Conservation (phyloP, 2,797 vertebrate genomes). For the Odontamblyopus rebecca region DNA sequence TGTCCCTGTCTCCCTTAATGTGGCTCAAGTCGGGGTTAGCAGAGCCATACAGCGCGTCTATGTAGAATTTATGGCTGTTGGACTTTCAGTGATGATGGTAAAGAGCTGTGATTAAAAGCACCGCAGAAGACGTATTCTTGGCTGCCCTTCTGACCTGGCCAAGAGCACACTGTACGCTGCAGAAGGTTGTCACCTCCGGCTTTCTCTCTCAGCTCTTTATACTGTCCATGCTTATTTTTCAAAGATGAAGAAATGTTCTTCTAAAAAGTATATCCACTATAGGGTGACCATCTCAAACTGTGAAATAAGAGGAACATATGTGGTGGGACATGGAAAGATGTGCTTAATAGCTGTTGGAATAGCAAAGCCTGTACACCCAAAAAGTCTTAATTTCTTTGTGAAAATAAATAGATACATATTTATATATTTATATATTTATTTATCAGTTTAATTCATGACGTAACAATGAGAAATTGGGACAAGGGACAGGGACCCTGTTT, state of each 20-base stretch:
- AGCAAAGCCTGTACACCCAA: too few relatives aligned
- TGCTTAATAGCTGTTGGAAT: too few relatives aligned
- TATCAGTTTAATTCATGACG: too few relatives aligned
- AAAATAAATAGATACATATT: too few relatives aligned
- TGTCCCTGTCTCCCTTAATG: slow-evolving; percentile 47
- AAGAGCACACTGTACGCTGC: slow-evolving; percentile 59
- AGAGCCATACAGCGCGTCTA: slow-evolving; percentile 59
- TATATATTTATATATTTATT: too few relatives aligned
- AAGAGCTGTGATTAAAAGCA: slow-evolving; percentile 78
- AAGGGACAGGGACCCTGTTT: too few relatives aligned
- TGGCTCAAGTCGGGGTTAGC: slow-evolving; percentile 60
- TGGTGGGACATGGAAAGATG: neutral
- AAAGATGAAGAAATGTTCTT: neutral
- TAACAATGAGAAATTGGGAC: too few relatives aligned
- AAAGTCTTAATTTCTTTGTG: too few relatives aligned
- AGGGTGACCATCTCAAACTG: too few relatives aligned
- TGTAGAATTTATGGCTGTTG: slow-evolving; percentile 72
- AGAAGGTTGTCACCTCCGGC: slow-evolving; percentile 44
- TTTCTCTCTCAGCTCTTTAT: slow-evolving; percentile 25
- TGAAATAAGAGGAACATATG: too few relatives aligned
- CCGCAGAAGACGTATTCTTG: slow-evolving; percentile 59
- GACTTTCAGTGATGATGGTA: slow-evolving; percentile 74
- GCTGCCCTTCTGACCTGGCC: slow-evolving; percentile 39
- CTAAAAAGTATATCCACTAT: too few relatives aligned
- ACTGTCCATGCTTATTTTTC: slow-evolving; percentile 31